Evolutionary conservation across 2,113 vertebrate species (phyloP), one percentile per base, ranked within the genome.

Genomic region (Corapipo altera): DNA sequence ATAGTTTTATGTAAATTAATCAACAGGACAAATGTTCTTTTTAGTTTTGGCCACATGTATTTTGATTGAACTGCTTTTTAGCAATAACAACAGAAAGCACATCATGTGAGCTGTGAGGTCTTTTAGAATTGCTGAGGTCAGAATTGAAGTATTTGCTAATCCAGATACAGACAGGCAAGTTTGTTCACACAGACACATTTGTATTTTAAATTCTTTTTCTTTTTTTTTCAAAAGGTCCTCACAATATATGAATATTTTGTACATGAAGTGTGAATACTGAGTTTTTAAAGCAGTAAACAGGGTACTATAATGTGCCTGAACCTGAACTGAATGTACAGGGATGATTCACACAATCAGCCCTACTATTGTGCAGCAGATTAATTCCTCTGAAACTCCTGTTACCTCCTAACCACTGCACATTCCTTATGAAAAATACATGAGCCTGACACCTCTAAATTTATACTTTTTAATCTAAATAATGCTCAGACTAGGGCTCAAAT

Each of bases 351-450:
- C 35, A 81, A 71, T 67, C 71, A 66, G 39, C 16, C 22, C 54
- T 80, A 55, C 66, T 70, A 52, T 37, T 95, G 57, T 62, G 64
- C 67, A 65, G 55, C 24, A 69, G 72, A 95, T 88, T 81, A 74
- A 92, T 94, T 93, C 52, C 52, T 72, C 28, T 55, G 81, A 94
- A 96, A 55, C 37, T 74, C 51, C 46, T 18, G 9, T 46, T 72
- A 43, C 48, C 39, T 70, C 66, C 46, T 59, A 75, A 76, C 26
- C 18, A 73, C 51, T 32, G 52, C 64, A 70, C 16, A 30, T n/a
- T 30, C 55, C 57, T 83, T 77, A 83, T 88, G 88, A 92, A 96
- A 97, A 95, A 95, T 48, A 88, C 66, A 94, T 91, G 78, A 85
- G 21, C 35, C 62, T 58, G 65, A 32, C 66, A 89, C 49, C 15